Evolutionary conservation across 1,140 invertebrate genomes (phyloP), one percentile per base, ranked within the genome.

Genomic region (Pseudobourletiella spinata): DNA sequence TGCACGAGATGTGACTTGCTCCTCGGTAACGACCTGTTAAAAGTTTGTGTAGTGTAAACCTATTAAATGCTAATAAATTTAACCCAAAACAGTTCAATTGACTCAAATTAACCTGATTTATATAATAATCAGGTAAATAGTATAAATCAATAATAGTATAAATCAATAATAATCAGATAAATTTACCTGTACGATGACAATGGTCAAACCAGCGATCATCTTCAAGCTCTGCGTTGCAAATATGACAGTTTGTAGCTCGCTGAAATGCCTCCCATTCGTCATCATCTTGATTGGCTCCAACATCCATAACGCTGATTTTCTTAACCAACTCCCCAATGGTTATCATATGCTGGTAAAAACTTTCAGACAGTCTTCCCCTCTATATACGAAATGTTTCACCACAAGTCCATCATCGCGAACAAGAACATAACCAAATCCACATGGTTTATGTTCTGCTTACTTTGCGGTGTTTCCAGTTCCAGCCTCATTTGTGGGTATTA

Each of bases 291-390:
- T n/a, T 16, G 2, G 26, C 1, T 1, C 25, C 18, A 2, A 18
- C 6, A 24, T 3, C 24, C 11, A 42, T 3, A 0, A 0, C 20
- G 22, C 16, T 26, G 18, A 28, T 43, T 28, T 2, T 8, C n/a
- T 43, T 28, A 3, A 60, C 16, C 3, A 35, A 1, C 2, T 52
- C n/a, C 3, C 48, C 29, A 18, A 46, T 32, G 11, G 3, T 15
- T 11, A 32, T 6, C 8, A 60, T 30, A 1, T 54, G 11, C 2
- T 54, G 16, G 18, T 52, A 42, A 25, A 60, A 22, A n/a, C 22
- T 1, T 59, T 48, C 2, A 59, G 20, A 60, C 59, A 60, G 44
- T 60, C 32, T 4, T 39, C 6, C 11, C 50, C 32, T 16, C 59
- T 32, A 24, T 54, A 60, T 6, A 3, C 14, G 26, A 35, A 32